Evolutionary conservation across 64 coral and sea anemone species (phyloP), one percentile per base, ranked within the genome.

Genomic region (Stichodactyla mertensii): DNA sequence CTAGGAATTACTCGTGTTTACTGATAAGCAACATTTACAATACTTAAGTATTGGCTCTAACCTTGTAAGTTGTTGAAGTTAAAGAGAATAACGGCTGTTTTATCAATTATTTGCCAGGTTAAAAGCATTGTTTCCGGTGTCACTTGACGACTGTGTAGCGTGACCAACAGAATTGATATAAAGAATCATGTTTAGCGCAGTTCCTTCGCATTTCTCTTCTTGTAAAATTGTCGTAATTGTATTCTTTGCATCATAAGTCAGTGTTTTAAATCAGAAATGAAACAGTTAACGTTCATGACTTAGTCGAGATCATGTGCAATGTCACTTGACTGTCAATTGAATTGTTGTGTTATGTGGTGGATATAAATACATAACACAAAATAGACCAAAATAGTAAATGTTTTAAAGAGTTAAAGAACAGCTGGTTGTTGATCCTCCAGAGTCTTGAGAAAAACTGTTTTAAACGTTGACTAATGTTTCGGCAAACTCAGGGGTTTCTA

Each of bases 101-200:
- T 51, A 11, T 78, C 36, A 10, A 78, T 78, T 31, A 78, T 31
- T 28, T 78, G 0, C 6, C 71, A 23, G n/a, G 24, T 78, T 78
- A 78, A 78, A 78, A 78, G 60, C 60, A 78, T 26, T n/a, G 36
- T 78, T 78, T 78, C 71, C 27, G 71, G 71, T 78, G 71, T 78
- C 71, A 78, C 71, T 78, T 78, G 71, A 78, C 7, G 23, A 26
- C 7, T 78, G 4, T 16, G 6, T 51, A 28, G 71, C 71, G 71
- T 78, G 71, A 78, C 9, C 26, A 78, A 78, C 16, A 78, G 19
- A 78, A 78, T 14, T 78, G 71, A 78, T n/a, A 78, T 78, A 10
- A 62, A 78, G 24, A 77, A 31, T 77, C 5, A 0, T 51, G n/a
- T 78, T 78, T 16, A 24, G 71, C 51, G 20, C 24, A 78, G 22